Evolutionary conservation across 1,140 invertebrate species (phyloP).

Genomic region (Habropoda laboriosa): DNA sequence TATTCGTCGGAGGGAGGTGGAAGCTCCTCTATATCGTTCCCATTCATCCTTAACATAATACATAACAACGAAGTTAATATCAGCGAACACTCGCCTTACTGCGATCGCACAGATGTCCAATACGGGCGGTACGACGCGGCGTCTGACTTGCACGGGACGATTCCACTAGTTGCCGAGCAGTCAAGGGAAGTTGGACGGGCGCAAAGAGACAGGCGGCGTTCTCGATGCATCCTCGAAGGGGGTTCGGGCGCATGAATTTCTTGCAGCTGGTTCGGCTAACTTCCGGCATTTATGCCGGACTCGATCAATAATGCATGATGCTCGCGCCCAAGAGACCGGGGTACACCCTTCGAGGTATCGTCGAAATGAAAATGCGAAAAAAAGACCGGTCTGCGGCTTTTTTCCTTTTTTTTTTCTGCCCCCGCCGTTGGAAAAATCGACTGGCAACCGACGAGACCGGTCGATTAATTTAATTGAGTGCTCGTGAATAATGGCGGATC

Average conservation of each 20-base stretch:
- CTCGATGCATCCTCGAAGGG: neutral
- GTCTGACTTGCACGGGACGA: slow-evolving; percentile 6
- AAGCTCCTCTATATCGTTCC: too few relatives aligned
- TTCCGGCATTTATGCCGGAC: slow-evolving; percentile 32
- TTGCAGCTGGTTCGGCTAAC: slow-evolving; percentile 11
- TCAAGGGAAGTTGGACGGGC: neutral
- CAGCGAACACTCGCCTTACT: neutral
- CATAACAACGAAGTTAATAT: slow-evolving; percentile 20
- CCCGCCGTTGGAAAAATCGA: neutral
- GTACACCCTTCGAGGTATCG: too few relatives aligned
- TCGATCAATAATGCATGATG: slow-evolving; percentile 43
- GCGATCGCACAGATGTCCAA: slow-evolving; percentile 13
- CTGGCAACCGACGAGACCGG: too few relatives aligned
- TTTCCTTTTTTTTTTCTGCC: too few relatives aligned
- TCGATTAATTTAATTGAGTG: slow-evolving; percentile 62
- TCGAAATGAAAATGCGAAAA: slow-evolving; percentile 51
- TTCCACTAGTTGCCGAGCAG: slow-evolving; percentile 1
- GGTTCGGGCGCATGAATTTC: slow-evolving; percentile 34
- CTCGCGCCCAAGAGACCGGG: neutral
- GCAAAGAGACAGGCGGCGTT: neutral
- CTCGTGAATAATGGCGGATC: slow-evolving; percentile 31
- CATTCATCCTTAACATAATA: neutral
- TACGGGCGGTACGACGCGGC: neutral
- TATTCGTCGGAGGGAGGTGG: too few relatives aligned
- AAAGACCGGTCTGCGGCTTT: slow-evolving; percentile 14